Evolutionary conservation across 2,888 invertebrate genomes (phyloP).

Genomic region (Busseola fusca): DNA sequence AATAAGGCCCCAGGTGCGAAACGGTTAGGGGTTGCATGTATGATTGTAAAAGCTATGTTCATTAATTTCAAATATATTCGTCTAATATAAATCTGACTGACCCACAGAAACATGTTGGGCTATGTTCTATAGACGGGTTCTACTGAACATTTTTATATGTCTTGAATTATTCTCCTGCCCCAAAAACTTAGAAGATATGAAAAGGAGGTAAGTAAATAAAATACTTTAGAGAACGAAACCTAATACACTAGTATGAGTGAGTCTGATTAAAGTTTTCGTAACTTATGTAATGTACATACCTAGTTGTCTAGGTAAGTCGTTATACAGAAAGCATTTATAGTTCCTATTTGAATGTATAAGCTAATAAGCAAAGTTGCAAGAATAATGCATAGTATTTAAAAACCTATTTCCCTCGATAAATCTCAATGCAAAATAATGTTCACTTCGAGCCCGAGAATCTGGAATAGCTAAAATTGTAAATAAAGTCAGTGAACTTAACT

Average conservation of each 20-base stretch:
- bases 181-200: not conserved
- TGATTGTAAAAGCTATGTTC: not conserved
- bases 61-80: not conserved
- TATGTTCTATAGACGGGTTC: not conserved
- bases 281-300: too few relatives aligned
- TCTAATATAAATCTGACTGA: not conserved
- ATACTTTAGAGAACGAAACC: not conserved
- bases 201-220: not conserved
- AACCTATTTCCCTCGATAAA: conserved; percentile 21
- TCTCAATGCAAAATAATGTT: conserved; percentile 47
- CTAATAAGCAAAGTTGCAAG: not conserved
- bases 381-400: conserved; percentile 38
- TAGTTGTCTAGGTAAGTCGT: not conserved
- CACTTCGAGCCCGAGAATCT: conserved; percentile 42
- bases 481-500: conserved; percentile 72
- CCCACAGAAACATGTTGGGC: not conserved
- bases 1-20: not conserved
- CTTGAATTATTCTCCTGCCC: not conserved
- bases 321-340: conserved; percentile 14
- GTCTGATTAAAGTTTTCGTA: too few relatives aligned
- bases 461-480: conserved; percentile 66
- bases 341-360: conserved; percentile 2
- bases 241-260: too few relatives aligned
- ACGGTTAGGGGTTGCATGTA: not conserved
- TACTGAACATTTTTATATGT: not conserved